These are phyloP conservation scores for Eristalis tenax DNA, from an alignment of 2,888 invertebrate species.

Conservation along the genomic window DNA sequence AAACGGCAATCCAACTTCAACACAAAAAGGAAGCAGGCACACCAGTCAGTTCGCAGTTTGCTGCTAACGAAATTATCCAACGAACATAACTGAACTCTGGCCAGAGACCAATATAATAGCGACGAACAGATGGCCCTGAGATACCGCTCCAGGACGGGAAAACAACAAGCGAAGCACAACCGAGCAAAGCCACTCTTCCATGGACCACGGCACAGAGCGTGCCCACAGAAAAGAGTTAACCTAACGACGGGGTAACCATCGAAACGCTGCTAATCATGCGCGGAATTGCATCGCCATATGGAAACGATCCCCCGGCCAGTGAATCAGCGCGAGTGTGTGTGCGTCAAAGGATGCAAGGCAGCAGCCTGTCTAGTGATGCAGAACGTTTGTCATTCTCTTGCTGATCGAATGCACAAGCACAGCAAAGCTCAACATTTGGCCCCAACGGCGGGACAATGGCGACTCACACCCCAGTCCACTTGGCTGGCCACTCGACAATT, in stretches of 20 bases:
- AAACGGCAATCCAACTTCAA: not conserved
- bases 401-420: not conserved
- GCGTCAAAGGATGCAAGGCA: not conserved
- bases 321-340: not conserved
- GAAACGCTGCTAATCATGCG: conserved; percentile 39
- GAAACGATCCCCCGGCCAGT: conserved; percentile 10
- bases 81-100: conserved; percentile 43
- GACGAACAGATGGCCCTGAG: not conserved
- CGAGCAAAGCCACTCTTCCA: conserved; percentile 18
- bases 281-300: conserved; percentile 14
- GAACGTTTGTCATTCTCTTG: not conserved
- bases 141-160: conserved; percentile 14
- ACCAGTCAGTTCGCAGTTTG: not conserved
- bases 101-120: not conserved
- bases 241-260: conserved; percentile 28
- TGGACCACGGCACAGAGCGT: not conserved
- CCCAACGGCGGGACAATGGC: conserved; percentile 1
- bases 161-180: not conserved
- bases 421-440: not conserved
- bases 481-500: conserved; percentile 49
- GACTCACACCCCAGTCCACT: conserved; percentile 28
- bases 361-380: not conserved
- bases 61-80: not conserved
- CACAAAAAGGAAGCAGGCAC: not conserved
- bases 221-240: conserved; percentile 21